phyloP scores from a whole-genome alignment of 2,797 vertebrate genomes.

The Chaenodraco wilsoni region DNA sequence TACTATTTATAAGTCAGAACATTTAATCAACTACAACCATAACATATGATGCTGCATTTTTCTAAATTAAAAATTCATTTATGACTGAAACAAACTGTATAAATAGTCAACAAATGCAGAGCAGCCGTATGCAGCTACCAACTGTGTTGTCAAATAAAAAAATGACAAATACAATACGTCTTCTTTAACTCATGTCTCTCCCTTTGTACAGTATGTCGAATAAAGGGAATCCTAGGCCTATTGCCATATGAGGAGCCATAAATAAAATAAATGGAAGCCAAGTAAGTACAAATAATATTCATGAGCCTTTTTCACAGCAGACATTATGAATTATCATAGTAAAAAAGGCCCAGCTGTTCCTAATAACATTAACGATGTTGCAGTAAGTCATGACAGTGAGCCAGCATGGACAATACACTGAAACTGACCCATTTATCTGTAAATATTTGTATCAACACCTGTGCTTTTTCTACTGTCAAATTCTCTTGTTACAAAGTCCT shows the following conservation, averaged over 20 bases:
- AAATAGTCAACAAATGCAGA: constrained; percentile 9
- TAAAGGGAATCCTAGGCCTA: neutral
- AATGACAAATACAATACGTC: constrained; percentile 8
- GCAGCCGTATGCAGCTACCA: constrained; percentile 8
- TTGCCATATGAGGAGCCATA: neutral
- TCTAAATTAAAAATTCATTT: neutral
- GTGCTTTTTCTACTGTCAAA: constrained; percentile 6
- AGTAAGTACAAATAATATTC: neutral
- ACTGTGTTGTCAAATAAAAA: constrained; percentile 12
- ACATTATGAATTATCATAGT: neutral
- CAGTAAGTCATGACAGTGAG: constrained; percentile 12
- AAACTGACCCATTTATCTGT: neutral
- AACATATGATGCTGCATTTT: neutral
- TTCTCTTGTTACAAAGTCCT: neutral
- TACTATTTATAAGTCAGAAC: neutral
- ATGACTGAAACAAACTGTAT: neutral
- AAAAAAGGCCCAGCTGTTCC: neutral
- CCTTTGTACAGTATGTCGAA: neutral
- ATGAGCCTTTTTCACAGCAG: neutral
- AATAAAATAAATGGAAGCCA: neutral
- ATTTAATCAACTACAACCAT: neutral
- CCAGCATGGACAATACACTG: neutral
- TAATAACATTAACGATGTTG: constrained; percentile 1
- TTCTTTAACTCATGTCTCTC: constrained; percentile 20
- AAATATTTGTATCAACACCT: constrained; percentile 13